These are phyloP conservation scores for Drosophila siamana DNA, from an alignment of 2,888 invertebrate species.

Conservation along the genomic window DNA sequence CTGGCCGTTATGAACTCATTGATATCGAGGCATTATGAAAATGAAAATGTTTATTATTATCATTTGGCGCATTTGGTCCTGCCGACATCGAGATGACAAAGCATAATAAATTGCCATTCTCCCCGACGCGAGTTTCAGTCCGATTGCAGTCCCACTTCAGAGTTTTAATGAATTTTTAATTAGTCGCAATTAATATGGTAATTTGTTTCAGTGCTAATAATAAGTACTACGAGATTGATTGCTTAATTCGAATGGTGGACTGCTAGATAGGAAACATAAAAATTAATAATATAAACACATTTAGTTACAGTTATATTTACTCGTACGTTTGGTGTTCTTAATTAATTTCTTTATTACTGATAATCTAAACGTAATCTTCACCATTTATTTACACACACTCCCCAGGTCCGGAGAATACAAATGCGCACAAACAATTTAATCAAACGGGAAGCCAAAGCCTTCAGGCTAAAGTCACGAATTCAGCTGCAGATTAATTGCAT, in stretches of 20 bases:
- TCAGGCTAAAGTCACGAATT: conserved; percentile 51
- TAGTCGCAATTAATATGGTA: conserved; percentile 83
- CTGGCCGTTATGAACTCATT: conserved; percentile 75
- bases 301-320: neutral
- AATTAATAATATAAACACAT: no score
- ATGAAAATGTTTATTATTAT: conserved; percentile 79
- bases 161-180: conserved; percentile 81
- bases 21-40: conserved; percentile 73
- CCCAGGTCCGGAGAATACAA: conserved; percentile 57
- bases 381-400: conserved; percentile 74
- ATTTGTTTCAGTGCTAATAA: conserved; percentile 73
- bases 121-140: conserved; percentile 12
- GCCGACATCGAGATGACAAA: conserved; percentile 74
- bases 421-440: conserved; percentile 80
- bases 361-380: conserved; percentile 76
- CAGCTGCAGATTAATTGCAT: conserved; percentile 85
- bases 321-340: conserved; percentile 18
- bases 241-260: neutral
- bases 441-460: conserved; percentile 50
- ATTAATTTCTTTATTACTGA: conserved; percentile 75
- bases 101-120: conserved; percentile 72
- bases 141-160: conserved; percentile 36
- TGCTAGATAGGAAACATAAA: neutral
- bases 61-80: conserved; percentile 68
- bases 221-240: conserved; percentile 33